These are phyloP conservation scores for Mohoua ochrocephala DNA, from an alignment of 2,113 vertebrate species.

Conservation along the genomic window DNA sequence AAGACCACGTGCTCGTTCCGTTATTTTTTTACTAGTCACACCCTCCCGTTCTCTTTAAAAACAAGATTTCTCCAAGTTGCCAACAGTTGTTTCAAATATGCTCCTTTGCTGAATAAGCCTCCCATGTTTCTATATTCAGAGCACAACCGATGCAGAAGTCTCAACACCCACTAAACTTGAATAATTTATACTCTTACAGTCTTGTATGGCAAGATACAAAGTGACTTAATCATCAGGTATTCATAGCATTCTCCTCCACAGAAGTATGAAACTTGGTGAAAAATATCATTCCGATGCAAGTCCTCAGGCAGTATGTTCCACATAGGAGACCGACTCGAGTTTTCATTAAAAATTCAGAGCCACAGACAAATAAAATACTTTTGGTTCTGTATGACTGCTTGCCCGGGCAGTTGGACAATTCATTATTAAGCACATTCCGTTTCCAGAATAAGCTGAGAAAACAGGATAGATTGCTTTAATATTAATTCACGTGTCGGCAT, in stretches of 20 bases:
- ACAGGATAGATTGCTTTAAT: not conserved
- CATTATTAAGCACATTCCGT: not conserved
- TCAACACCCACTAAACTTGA: slow-evolving; percentile 72
- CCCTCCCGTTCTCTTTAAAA: not conserved
- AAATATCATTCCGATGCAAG: slow-evolving; percentile 31
- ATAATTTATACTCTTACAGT: slow-evolving; percentile 72
- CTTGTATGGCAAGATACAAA: slow-evolving; percentile 65
- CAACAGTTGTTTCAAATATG: slow-evolving; percentile 12
- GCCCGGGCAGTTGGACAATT: slow-evolving; percentile 6
- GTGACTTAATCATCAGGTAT: slow-evolving; percentile 68
- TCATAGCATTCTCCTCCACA: slow-evolving; percentile 53
- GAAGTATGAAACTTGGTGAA: slow-evolving; percentile 5
- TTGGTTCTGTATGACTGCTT: not conserved
- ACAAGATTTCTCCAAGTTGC: not conserved
- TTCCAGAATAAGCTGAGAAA: slow-evolving; percentile 7
- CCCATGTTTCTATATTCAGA: slow-evolving; percentile 65
- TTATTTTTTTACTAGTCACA: slow-evolving; percentile 18
- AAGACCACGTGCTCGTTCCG: not conserved
- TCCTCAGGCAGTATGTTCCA: slow-evolving; percentile 21
- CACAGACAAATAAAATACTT: slow-evolving; percentile 14
- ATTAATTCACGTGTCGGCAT: not conserved
- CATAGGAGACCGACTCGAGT: not conserved
- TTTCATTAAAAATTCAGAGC: slow-evolving; percentile 43
- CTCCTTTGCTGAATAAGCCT: slow-evolving; percentile 57
- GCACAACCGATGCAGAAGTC: slow-evolving; percentile 56